Evolutionary conservation across 2,888 invertebrate species (phyloP).

Genomic region (Drosophila formosana): DNA sequence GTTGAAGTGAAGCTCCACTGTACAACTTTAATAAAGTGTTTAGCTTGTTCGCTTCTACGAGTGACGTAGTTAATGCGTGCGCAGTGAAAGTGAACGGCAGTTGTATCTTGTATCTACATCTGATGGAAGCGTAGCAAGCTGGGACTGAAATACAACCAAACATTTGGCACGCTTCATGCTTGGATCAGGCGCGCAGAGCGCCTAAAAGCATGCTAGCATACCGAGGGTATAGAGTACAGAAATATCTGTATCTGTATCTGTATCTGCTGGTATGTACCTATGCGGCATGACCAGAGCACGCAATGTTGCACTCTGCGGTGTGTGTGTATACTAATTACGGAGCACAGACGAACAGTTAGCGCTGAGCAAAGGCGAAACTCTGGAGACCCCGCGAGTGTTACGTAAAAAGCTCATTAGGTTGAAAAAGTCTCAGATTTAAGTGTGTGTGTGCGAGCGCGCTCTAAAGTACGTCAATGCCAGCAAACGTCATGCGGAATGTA

Average conservation of each 20-base stretch:
- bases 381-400: slow-evolving; percentile 44
- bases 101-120: slow-evolving; percentile 15
- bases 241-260: slow-evolving; percentile 24
- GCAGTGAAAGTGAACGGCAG: slow-evolving; percentile 17
- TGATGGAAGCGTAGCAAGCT: slow-evolving; percentile 25
- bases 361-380: slow-evolving; percentile 34
- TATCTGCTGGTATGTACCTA: slow-evolving; percentile 30
- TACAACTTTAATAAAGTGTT: background rate
- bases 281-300: slow-evolving; percentile 54
- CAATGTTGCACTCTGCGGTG: slow-evolving; percentile 37
- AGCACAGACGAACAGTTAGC: slow-evolving; percentile 32
- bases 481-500: slow-evolving; percentile 41
- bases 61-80: slow-evolving; percentile 2
- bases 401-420: slow-evolving; percentile 68
- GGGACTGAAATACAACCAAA: slow-evolving; percentile 67
- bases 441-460: slow-evolving; percentile 19
- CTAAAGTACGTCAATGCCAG: slow-evolving; percentile 53
- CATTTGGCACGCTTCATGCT: slow-evolving; percentile 73
- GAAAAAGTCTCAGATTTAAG: slow-evolving; percentile 25
- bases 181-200: slow-evolving; percentile 70
- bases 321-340: slow-evolving; percentile 62
- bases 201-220: slow-evolving; percentile 70
- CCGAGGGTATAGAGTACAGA: slow-evolving; percentile 14
- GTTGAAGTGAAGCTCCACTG: background rate
- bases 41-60: background rate